Percentiles rank a stretch among this genome's conserved stretches.
Evolutionary conservation across 92 coral and sea anemone species (phyloP).

Genomic region (Micromussa lordhowensis): DNA sequence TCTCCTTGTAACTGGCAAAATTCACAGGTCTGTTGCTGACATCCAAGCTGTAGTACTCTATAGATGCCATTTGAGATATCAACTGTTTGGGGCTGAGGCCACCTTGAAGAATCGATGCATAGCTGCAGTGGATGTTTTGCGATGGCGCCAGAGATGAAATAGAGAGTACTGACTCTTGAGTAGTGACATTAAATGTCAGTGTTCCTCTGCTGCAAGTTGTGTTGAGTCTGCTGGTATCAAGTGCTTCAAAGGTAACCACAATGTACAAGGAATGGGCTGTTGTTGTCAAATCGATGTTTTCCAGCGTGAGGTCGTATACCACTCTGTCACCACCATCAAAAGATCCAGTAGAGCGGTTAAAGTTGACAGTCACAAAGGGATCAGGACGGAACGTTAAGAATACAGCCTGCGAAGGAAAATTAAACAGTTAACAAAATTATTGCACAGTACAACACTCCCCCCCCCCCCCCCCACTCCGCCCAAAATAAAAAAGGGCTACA

Average conservation of each 20-base stretch:
- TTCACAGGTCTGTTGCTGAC: conserved; percentile 50
- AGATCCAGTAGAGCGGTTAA: conserved; percentile 48
- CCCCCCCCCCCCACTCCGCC: no score
- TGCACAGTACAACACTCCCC: no score
- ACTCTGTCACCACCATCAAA: conserved; percentile 91
- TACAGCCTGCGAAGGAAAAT: conserved; percentile 62
- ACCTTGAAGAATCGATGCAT: conserved; percentile 54
- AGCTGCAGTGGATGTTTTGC: conserved; percentile 58
- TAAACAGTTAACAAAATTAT: not conserved
- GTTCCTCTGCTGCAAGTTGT: conserved; percentile 57
- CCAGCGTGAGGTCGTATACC: conserved; percentile 62
- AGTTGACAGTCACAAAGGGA: conserved; percentile 66
- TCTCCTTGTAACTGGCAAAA: conserved; percentile 60
- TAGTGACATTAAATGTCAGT: conserved; percentile 30
- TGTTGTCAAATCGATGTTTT: conserved; percentile 57
- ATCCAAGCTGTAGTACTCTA: conserved; percentile 60
- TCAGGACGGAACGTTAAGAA: conserved; percentile 83
- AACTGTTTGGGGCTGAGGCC: conserved; percentile 66
- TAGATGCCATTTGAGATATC: conserved; percentile 39
- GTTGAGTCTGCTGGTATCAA: conserved; percentile 46
- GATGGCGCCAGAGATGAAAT: conserved; percentile 33
- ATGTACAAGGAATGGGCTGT: conserved; percentile 73
- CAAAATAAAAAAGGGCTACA: no score
- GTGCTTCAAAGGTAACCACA: conserved; percentile 42
- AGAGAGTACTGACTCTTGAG: conserved; percentile 12